These are phyloP conservation scores for Pogonomyrmex californicus DNA, from an alignment of 1,140 invertebrate species.

Conservation along the genomic window DNA sequence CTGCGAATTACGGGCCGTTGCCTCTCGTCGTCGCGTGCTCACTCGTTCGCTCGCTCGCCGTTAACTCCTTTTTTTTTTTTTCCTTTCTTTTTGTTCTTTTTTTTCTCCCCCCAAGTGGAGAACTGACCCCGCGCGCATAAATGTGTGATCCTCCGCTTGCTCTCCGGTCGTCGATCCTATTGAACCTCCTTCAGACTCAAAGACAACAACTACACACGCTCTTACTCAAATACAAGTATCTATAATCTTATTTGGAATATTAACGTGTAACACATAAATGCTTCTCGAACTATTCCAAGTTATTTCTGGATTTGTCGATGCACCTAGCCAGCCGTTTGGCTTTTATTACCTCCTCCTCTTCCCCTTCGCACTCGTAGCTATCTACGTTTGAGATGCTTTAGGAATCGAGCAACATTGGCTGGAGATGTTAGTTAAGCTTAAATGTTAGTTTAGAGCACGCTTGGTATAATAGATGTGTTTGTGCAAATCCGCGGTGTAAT, in stretches of 20 bases:
- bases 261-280: conserved; percentile 2
- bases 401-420: conserved; percentile 11
- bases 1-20: conserved; percentile 1
- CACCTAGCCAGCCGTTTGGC: not conserved
- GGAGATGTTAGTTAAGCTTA: conserved; percentile 29
- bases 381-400: conserved; percentile 12
- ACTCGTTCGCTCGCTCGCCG: not conserved
- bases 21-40: conserved; percentile 29
- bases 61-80: not conserved
- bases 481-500: not conserved
- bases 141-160: conserved; percentile 7
- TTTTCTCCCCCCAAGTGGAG: not conserved
- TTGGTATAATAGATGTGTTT: conserved; percentile 42
- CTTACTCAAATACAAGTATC: not conserved
- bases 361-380: not conserved
- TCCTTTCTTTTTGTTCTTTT: not conserved
- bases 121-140: not conserved
- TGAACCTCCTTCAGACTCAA: not conserved
- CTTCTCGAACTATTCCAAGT: conserved; percentile 16
- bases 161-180: conserved; percentile 15
- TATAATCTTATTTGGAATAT: conserved; percentile 24
- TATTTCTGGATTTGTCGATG: conserved; percentile 40
- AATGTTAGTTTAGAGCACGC: conserved; percentile 47
- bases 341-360: not conserved
- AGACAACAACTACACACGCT: not conserved